These are phyloP conservation scores for Argopecten irradians DNA, from an alignment of 1,140 invertebrate genomes.

Conservation along the genomic window DNA sequence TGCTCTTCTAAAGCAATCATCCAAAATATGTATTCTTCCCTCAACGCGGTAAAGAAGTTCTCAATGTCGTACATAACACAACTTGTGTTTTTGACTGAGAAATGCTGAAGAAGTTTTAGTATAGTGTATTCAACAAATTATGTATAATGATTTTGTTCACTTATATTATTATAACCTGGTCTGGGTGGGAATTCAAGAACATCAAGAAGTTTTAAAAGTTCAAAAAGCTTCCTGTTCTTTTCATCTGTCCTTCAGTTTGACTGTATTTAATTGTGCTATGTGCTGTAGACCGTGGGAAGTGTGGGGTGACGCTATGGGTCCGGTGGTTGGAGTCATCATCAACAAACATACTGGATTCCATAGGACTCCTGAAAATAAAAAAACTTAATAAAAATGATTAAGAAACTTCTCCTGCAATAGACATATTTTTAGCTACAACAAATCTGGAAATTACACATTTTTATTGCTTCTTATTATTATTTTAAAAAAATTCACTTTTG, in stretches of 20 bases:
- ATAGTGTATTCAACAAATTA: too few species aligned
- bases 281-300: slow-evolving; percentile 99
- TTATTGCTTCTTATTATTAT: too few species aligned
- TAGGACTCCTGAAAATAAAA: slow-evolving; percentile 86
- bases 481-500: too few species aligned
- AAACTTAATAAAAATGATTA: too few species aligned
- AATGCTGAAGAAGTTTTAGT: too few species aligned
- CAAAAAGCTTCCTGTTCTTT: slow-evolving; percentile 99
- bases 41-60: too few species aligned
- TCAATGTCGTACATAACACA: too few species aligned
- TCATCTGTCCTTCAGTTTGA: slow-evolving; percentile 99
- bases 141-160: not conserved
- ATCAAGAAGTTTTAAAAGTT: slow-evolving; percentile 98
- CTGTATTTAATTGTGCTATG: too few species aligned
- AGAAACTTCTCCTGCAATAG: slow-evolving; percentile 31
- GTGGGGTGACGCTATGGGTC: too few species aligned
- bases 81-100: too few species aligned
- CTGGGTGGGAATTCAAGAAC: slow-evolving; percentile 99
- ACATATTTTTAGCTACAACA: not conserved
- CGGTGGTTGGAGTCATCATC: slow-evolving; percentile 99
- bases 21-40: too few species aligned
- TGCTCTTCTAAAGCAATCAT: too few species aligned
- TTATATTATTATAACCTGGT: slow-evolving; percentile 88
- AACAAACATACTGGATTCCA: slow-evolving; percentile 99
- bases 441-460: not conserved